Base-by-base conservation (phyloP, 2,113 vertebrate species). In the Percina caprodes region DNA sequence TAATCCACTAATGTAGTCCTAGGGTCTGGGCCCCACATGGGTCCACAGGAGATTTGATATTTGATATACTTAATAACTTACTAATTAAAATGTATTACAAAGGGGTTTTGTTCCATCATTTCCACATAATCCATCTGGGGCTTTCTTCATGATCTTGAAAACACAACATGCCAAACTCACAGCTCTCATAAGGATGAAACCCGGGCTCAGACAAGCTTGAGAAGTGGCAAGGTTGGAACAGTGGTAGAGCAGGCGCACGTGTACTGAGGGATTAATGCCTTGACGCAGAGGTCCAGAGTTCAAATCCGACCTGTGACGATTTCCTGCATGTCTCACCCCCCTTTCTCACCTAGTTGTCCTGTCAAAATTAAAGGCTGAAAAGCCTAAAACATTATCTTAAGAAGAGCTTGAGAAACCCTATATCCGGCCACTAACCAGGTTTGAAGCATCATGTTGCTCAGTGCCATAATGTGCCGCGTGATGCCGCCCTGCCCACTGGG, bases 401-500 rank as follows among this genome's bases (percentile, higher is more conserved):
- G 48, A 68, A 77, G 18, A 73, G 62, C 45, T 13, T 6, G 14
- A 54, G 26, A 21, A 58, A 39, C 12, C 15, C 11, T 18, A 48
- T 6, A n/a, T 59, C n/a, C 4, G 45, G 21, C 54, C 33, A 56
- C 68, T 58, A 54, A 77, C 26, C 18, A 23, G 54, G 7, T 58
- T 19, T 59, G 35, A 59, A 55, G 45, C 10, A 73, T 51, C 26
- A 13, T 30, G 46, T 26, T 33, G 52, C 78, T 72, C 24, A 0
- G 2, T 0, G 42, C 42, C 84, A 12, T 60, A 14, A 49, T 68
- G 24, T 19, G 24, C 23, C 61, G 51, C 0, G 35, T 11, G 19
- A 48, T 1, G 2, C 52, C 8, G 48, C 12, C 13, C 16, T 0
- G 72, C 77, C 80, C 83, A 42, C 24, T 5, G 84, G 77, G 82